phyloP scores from a whole-genome alignment of 2,888 invertebrate genomes.

The Craniophora ligustri region DNA sequence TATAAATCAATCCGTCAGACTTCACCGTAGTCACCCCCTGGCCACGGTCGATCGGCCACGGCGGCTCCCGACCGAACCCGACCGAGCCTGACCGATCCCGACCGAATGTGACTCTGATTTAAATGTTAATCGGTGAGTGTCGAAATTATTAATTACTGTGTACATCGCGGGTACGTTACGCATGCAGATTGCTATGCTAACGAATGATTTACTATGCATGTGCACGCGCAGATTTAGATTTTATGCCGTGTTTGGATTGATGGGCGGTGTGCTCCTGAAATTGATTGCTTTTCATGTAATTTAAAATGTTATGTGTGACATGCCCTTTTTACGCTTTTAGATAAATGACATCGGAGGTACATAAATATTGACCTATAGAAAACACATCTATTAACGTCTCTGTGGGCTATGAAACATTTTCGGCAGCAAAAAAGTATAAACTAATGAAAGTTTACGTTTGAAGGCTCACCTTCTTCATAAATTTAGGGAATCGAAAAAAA shows the following conservation, averaged over 20 bases:
- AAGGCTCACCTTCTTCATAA: neutral
- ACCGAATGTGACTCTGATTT: constrained; percentile 70
- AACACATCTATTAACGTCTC: neutral
- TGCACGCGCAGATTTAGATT: constrained; percentile 67
- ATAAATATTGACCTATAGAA: neutral
- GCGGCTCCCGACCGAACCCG: constrained; percentile 52
- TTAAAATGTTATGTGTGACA: constrained; percentile 41
- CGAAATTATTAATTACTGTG: constrained; percentile 87
- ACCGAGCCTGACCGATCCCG: constrained; percentile 66
- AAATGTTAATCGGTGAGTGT: constrained; percentile 86
- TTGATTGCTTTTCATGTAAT: constrained; percentile 46
- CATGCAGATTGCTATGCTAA: constrained; percentile 87
- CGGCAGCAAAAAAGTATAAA: too few relatives aligned
- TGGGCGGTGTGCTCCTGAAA: constrained; percentile 44
- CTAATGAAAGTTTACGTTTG: too few relatives aligned
- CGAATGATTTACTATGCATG: constrained; percentile 86
- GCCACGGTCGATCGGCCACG: constrained; percentile 57
- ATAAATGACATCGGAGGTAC: constrained; percentile 7
- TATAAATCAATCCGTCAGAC: constrained; percentile 57
- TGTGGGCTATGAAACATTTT: neutral
- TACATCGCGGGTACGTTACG: constrained; percentile 77
- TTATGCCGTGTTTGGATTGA: constrained; percentile 58
- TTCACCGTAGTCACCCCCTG: constrained; percentile 47
- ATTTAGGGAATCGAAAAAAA: too few relatives aligned
- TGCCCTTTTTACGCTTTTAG: constrained; percentile 17